These are phyloP conservation scores for Ptilorrhoa leucosticta DNA, from an alignment of 2,113 vertebrate genomes.

Conservation along the genomic window DNA sequence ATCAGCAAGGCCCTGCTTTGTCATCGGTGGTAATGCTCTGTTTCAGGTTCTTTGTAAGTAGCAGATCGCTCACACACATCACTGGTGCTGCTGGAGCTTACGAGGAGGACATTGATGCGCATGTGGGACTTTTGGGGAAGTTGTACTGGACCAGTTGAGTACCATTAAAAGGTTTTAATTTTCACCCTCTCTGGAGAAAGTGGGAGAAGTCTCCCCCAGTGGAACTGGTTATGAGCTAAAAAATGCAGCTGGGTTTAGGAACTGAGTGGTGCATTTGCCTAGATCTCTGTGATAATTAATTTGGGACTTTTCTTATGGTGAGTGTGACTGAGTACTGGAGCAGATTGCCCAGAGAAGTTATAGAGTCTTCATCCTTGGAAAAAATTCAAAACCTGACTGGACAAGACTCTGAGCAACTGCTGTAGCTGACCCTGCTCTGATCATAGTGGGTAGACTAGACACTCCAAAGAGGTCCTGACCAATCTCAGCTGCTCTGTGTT, in stretches of 20 bases:
- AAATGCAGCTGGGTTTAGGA: not conserved
- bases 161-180: not conserved
- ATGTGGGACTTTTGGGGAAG: not conserved
- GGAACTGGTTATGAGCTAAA: not conserved
- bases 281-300: not conserved
- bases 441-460: not conserved
- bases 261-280: not conserved
- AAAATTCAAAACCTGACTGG: not conserved
- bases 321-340: not conserved
- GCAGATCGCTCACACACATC: not conserved
- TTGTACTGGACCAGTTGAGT: not conserved
- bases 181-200: not conserved
- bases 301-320: not conserved
- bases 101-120: accelerated
- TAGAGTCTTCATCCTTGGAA: not conserved
- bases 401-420: not conserved
- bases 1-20: not conserved
- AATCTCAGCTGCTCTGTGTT: not conserved
- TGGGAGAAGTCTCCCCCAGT: not conserved
- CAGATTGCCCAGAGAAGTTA: not conserved
- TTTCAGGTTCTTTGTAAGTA: not conserved
- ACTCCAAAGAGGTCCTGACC: not conserved
- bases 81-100: not conserved
- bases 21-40: not conserved
- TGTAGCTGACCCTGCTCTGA: not conserved